phyloP scores from a whole-genome alignment of 2,113 vertebrate genomes.

The Psilopsiagon aurifrons region DNA sequence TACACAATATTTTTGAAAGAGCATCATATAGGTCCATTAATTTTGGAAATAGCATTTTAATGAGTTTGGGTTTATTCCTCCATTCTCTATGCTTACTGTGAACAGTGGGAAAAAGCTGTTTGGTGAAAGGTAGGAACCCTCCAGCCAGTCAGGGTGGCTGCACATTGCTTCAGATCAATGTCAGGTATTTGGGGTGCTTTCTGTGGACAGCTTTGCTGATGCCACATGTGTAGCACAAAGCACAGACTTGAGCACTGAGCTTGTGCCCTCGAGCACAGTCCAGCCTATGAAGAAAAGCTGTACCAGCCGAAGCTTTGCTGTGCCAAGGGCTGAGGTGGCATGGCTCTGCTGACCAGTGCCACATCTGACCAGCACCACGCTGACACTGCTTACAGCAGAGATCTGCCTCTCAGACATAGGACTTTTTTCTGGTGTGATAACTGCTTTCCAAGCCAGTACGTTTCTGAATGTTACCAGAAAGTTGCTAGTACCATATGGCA shows the following conservation, averaged over 20 bases:
- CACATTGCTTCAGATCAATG: not conserved
- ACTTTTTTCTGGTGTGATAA: constrained; percentile 39
- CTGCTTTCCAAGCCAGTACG: constrained; percentile 58
- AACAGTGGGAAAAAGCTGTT: not conserved
- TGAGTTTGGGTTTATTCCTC: not conserved
- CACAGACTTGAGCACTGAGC: accelerated
- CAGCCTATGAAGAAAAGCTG: not conserved
- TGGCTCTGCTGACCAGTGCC: not conserved
- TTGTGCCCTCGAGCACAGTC: not conserved
- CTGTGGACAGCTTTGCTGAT: not conserved
- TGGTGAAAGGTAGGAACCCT: not conserved
- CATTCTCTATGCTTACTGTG: not conserved
- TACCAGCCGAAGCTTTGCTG: not conserved
- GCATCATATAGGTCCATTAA: not conserved
- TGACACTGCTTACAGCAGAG: not conserved
- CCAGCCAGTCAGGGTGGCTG: not conserved
- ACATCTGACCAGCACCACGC: not conserved
- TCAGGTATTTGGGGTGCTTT: not conserved
- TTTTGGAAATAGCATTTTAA: not conserved
- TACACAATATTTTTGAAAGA: not conserved
- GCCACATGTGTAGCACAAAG: accelerated
- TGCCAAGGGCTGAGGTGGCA: not conserved
- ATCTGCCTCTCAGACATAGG: not conserved
- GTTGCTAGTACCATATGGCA: constrained; percentile 70
- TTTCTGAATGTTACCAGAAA: constrained; percentile 69